phyloP scores from a whole-genome alignment of 2,888 invertebrate genomes.

The Caenorhabditis sulstoni region DNA sequence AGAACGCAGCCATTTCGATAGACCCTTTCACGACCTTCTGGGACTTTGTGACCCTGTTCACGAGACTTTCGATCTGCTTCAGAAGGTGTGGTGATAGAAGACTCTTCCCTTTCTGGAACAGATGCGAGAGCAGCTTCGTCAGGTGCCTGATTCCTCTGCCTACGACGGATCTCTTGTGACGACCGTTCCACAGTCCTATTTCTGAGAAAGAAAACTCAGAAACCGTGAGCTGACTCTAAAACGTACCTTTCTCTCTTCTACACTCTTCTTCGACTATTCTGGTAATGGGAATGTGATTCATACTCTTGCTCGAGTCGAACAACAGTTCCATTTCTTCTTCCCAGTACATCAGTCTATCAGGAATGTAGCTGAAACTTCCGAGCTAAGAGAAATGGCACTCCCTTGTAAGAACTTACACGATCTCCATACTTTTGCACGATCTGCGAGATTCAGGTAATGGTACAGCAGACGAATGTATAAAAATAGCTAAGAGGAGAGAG shows the following conservation, averaged over 20 bases:
- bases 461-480: neutral
- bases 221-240: neutral
- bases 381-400: neutral
- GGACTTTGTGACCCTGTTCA: neutral
- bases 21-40: neutral
- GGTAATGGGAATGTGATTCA: conserved; percentile 18
- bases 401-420: too few species aligned
- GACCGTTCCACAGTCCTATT: neutral
- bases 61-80: conserved; percentile 2
- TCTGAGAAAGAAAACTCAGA: conserved; percentile 10
- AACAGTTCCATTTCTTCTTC: conserved; percentile 16
- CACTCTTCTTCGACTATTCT: conserved; percentile 38
- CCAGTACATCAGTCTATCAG: conserved; percentile 1
- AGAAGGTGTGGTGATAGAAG: conserved; percentile 20
- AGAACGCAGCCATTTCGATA: conserved; percentile 13
- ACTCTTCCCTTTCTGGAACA: conserved; percentile 14
- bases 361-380: conserved; percentile 16
- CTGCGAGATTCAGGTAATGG: neutral
- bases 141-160: conserved; percentile 15
- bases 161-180: conserved; percentile 18
- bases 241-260: conserved; percentile 18
- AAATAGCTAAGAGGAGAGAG: neutral
- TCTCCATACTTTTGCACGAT: neutral
- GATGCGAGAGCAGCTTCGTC: conserved; percentile 5
- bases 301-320: conserved; percentile 16